Base-by-base conservation (phyloP, 1,140 invertebrate genomes). In the Lutraria rhynchaena region DNA sequence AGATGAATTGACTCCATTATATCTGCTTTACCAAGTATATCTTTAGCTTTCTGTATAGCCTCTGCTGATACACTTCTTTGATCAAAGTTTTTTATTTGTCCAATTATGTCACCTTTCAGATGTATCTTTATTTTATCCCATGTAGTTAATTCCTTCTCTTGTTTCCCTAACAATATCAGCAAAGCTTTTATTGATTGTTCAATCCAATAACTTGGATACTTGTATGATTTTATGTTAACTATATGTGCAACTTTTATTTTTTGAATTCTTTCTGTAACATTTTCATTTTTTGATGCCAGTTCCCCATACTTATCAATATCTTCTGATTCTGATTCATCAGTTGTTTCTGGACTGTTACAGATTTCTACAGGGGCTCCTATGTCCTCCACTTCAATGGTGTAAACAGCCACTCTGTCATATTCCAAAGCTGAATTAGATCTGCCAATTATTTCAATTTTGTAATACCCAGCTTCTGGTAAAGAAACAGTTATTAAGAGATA, bases 361-460 rank as follows among this genome's bases (percentile, higher is more conserved):
- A 49, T 13, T 49, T 13, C n/a, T n/a, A 13, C 11, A 49, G n/a
- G 11, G n/a, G n/a, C n/a, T n/a, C n/a, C n/a, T n/a, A n/a, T n/a
- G n/a, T n/a, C n/a, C n/a, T n/a, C n/a, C n/a, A 74, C 70, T 0
- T 74, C 27, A 5, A 74, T 31, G 29, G 9, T 13, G 44, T 58
- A 74, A 41, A 74, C 58, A 13, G 53, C 53, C 7, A 74, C 55
- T 33, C 51, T 58, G 37, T 74, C 70, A 41, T 22, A 60, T 33
- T 74, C 53, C 27, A 35, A 29, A 35, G 57, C 2, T 58, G 0
- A 19, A 3, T 53, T 46, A 29, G 24, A 37, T n/a, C 53, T 31
- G 9, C 70, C 70, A 29, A 74, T 37, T 24, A 74, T 35, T 58
- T 74, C 70, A 37, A 74, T 13, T 74, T 74, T 74, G 41, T 74